Base-by-base conservation (phyloP, 2,113 vertebrate genomes). In the Tyrannus savana region DNA sequence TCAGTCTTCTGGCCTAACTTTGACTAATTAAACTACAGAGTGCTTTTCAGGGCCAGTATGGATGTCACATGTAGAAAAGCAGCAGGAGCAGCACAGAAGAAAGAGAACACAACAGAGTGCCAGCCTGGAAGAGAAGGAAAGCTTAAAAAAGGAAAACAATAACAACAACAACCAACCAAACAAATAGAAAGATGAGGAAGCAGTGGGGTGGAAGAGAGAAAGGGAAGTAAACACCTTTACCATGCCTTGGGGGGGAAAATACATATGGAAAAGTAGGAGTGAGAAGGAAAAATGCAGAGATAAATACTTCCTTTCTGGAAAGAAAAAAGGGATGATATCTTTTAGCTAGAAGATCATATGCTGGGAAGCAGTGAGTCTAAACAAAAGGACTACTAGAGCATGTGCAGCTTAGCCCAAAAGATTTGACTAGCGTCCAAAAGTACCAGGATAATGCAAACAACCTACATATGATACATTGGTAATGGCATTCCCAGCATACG, bases 191-290 rank as follows among this genome's bases (percentile, higher is more conserved):
- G 33, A 76, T 39, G 21, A n/a, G 7, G 8, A 83, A 68, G 25
- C 3, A 3, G 3, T 22, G 2, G 3, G 5, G 9, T 53, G 14
- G 31, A 87, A 74, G 55, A 66, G 9, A 73, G n/a, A 42, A 66
- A 2, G 5, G 2, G 10, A 69, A 8, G 7, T 18, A 63, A 83
- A 69, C 3, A 37, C 5, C 6, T 86, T 46, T 81, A 49, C 8
- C 6, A 7, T 50, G 17, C 9, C 42, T 67, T 59, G 42, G 3
- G 5, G 1, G 1, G 13, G 1, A 19, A 44, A 68, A 49, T 10
- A 50, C 2, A 19, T 12, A 18, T 12, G 7, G 5, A 60, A 42
- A 71, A 55, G 12, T 19, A 93, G 14, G 31, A 83, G 23, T 10
- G 18, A 11, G 39, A 59, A 19, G 6, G 10, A 12, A 17, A 73